Evolutionary conservation across 2,888 invertebrate genomes (phyloP), one percentile per base, ranked within the genome.

Genomic region (Cabera pusaria): DNA sequence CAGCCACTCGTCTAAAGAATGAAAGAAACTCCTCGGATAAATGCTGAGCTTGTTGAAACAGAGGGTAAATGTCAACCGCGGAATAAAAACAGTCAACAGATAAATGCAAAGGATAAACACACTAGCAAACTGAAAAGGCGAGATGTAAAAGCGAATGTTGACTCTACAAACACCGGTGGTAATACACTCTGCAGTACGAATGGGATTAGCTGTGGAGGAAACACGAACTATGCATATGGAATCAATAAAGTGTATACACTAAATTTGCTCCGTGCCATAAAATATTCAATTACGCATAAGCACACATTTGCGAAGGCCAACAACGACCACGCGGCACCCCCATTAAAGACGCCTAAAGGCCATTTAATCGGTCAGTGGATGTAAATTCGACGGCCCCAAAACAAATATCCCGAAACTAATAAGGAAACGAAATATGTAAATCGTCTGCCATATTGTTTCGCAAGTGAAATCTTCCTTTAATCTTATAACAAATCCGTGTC

Each of bases 391-490:
- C 72, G 73, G 83, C 84, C 86, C 88, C 78, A 87, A 87, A 86
- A 88, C 88, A 87, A 88, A 88, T 87, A 87, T 84, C 85, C 88
- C 86, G 76, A 86, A 88, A 87, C 87, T 88, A 88, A 88, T 87
- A 88, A 88, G 88, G 87, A 88, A 88, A 86, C 88, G 88, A 87
- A 88, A 88, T 88, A 88, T 87, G 88, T 88, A 88, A 88, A 88
- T 88, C 80, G 82, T 76, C 74, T 84, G 81, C 85, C 86, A 89
- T 89, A 88, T 88, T 87, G 89, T 88, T 88, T 83, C 85, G 82
- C 85, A 87, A 89, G 88, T 88, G 85, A 89, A 90, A 89, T 90
- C 89, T 89, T 90, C 88, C 88, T 87, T 88, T 90, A 89, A 90
- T 90, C 90, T 89, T 90, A 88, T 88, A 89, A 88, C 88, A 88